These are phyloP conservation scores for Aegithalos caudatus DNA, from an alignment of 2,113 vertebrate genomes.

Conservation along the genomic window DNA sequence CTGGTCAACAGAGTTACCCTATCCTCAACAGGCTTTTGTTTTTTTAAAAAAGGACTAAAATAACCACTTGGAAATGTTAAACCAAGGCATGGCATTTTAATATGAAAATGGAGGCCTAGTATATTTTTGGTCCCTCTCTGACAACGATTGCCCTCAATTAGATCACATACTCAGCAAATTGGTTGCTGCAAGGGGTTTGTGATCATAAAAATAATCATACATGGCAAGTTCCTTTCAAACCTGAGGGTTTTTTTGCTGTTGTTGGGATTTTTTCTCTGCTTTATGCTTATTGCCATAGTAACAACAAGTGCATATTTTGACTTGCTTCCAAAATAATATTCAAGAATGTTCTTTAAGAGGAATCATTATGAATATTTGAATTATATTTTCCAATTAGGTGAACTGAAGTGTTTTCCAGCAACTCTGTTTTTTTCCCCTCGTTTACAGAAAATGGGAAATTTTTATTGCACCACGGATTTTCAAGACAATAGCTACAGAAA, in stretches of 20 bases:
- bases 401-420: conserved; percentile 67
- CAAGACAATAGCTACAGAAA: conserved; percentile 41
- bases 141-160: conserved; percentile 80
- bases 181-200: conserved; percentile 50
- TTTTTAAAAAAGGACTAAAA: conserved; percentile 76
- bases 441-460: conserved; percentile 59
- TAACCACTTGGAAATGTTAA: conserved; percentile 79
- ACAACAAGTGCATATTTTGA: conserved; percentile 68
- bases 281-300: conserved; percentile 70
- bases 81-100: conserved; percentile 77
- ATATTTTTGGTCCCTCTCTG: conserved; percentile 63
- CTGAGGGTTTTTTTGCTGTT: background rate
- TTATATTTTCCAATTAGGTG: conserved; percentile 68
- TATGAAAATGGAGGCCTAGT: conserved; percentile 73
- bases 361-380: conserved; percentile 67
- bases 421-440: background rate
- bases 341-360: conserved; percentile 58
- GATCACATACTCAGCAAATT: conserved; percentile 77
- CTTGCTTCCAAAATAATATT: conserved; percentile 51
- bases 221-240: conserved; percentile 59
- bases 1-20: conserved; percentile 77
- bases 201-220: conserved; percentile 70
- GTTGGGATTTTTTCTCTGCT: background rate
- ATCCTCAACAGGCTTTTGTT: conserved; percentile 79
- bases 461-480: conserved; percentile 68